Percentiles rank a stretch among this genome's conserved stretches.
phyloP scores from a whole-genome alignment of 1,140 invertebrate species.

The Adelges cooleyi region DNA sequence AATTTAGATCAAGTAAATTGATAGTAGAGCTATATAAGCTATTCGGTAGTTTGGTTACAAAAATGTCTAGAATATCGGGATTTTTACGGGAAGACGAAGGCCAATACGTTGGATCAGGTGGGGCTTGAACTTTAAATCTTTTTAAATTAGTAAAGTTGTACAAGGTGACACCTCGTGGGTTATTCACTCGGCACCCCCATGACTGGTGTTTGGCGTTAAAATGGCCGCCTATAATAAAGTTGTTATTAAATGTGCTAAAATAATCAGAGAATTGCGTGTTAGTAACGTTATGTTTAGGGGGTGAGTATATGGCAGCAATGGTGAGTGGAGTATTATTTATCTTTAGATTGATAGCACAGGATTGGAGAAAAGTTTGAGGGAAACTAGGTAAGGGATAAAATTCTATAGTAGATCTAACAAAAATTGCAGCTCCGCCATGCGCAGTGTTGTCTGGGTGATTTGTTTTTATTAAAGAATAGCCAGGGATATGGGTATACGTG shows the following conservation, averaged over 20 bases:
- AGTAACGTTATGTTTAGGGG: conserved; percentile 34
- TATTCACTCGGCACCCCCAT: conserved; percentile 34
- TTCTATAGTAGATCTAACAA: background rate
- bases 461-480: background rate
- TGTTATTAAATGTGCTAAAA: conserved; percentile 35
- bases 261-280: conserved; percentile 34
- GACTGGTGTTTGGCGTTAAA: conserved; percentile 16
- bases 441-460: conserved; percentile 7
- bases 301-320: conserved; percentile 16
- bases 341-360: conserved; percentile 5
- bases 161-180: conserved; percentile 34
- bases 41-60: conserved; percentile 32
- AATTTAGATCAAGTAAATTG: conserved; percentile 29
- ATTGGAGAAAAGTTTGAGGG: background rate
- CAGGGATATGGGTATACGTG: background rate
- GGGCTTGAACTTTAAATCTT: conserved; percentile 29
- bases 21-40: conserved; percentile 7
- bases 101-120: conserved; percentile 39
- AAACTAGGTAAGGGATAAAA: background rate
- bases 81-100: conserved; percentile 35
- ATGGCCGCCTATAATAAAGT: conserved; percentile 34
- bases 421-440: background rate
- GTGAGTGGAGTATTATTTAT: background rate
- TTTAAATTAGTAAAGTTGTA: conserved; percentile 31
- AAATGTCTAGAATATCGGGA: conserved; percentile 37